Conservation (phyloP, 2,888 invertebrate species). For the Drosophila kanekoi region DNA sequence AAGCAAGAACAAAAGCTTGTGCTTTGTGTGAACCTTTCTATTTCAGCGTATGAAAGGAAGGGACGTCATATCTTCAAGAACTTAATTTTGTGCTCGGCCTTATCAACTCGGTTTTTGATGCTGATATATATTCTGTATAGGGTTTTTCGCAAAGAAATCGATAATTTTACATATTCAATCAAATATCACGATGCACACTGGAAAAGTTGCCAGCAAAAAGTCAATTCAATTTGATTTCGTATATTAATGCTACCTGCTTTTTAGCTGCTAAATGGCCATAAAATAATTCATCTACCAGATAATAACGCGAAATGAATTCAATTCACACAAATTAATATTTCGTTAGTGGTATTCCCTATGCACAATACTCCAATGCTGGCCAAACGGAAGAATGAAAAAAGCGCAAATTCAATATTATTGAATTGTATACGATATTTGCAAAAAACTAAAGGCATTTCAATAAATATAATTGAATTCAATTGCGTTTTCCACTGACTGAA, state of each 20-base stretch:
- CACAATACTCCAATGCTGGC: neutral
- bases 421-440: conserved; percentile 44
- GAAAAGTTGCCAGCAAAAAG: conserved; percentile 9
- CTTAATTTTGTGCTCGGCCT: too few species aligned
- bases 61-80: too few species aligned
- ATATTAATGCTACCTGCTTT: conserved; percentile 8
- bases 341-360: neutral
- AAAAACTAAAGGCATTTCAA: conserved; percentile 33
- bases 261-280: conserved; percentile 1
- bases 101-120: too few species aligned
- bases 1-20: too few species aligned
- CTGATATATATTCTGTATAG: too few species aligned
- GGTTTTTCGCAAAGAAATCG: too few species aligned
- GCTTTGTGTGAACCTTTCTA: too few species aligned
- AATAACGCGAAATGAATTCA: conserved; percentile 14
- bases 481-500: conserved; percentile 20
- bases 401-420: conserved; percentile 11
- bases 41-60: too few species aligned
- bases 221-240: conserved; percentile 7
- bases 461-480: conserved; percentile 60
- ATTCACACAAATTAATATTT: conserved; percentile 21
- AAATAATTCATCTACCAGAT: conserved; percentile 11
- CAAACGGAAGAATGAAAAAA: conserved; percentile 9
- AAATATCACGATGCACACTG: neutral
- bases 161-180: neutral